Evolutionary conservation across 1,140 invertebrate species (phyloP).

Genomic region (Aradophagus sp.): DNA sequence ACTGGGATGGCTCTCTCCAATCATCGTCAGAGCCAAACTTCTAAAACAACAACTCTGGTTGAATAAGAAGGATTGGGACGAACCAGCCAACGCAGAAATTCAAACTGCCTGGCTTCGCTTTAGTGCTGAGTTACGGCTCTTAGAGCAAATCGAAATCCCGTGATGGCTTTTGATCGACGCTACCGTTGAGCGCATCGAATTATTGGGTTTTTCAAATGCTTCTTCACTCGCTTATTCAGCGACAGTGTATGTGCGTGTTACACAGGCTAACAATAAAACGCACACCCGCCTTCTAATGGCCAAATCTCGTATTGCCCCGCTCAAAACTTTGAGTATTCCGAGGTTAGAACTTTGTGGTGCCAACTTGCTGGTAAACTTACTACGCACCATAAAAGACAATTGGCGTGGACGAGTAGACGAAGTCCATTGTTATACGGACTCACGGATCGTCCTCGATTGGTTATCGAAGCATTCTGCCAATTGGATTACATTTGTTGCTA

Average conservation of each 20-base stretch:
- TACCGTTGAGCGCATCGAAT: too few species aligned
- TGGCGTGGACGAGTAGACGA: neutral
- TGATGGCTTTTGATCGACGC: too few species aligned
- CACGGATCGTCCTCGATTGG: constrained; percentile 2
- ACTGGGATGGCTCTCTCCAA: neutral
- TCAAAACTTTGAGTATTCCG: constrained; percentile 2
- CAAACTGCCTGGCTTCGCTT: too few species aligned
- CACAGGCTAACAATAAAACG: too few species aligned
- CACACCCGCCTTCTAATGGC: neutral
- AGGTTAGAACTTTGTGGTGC: constrained; percentile 35
- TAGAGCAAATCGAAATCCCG: too few species aligned
- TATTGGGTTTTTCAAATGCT: too few species aligned
- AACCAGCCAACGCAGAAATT: neutral
- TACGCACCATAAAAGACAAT: too few species aligned
- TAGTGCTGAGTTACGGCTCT: too few species aligned
- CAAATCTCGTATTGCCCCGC: constrained; percentile 6
- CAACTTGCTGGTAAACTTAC: constrained; percentile 13
- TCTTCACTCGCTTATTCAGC: too few species aligned
- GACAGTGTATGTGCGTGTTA: too few species aligned
- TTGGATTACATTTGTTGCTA: constrained; percentile 10
- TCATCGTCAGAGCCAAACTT: neutral
- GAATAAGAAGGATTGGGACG: neutral
- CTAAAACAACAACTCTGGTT: neutral
- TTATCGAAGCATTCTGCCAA: neutral
- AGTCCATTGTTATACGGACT: constrained; percentile 2